Percentiles rank a stretch among this genome's conserved stretches.
phyloP scores from a whole-genome alignment of 2,888 invertebrate genomes.

The Gari tellinella region DNA sequence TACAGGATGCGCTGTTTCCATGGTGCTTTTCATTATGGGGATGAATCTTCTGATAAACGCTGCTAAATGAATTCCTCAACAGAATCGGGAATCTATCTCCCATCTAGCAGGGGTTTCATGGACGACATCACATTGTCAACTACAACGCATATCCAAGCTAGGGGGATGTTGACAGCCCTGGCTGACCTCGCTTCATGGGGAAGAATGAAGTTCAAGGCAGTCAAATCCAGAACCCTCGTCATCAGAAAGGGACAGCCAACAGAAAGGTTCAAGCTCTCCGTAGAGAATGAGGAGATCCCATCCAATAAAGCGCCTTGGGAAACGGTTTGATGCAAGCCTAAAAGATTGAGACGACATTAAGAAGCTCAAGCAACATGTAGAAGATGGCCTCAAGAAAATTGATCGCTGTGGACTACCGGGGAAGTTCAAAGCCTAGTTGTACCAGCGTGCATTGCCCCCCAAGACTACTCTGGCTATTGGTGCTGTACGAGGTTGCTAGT shows the following conservation, averaged over 20 bases:
- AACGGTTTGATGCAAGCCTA: slow-evolving; percentile 17
- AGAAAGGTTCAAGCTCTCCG: slow-evolving; percentile 6
- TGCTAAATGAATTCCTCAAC: no score
- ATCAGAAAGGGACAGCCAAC: slow-evolving; percentile 27
- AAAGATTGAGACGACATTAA: slow-evolving; percentile 2
- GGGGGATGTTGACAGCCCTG: slow-evolving; percentile 23
- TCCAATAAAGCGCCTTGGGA: slow-evolving; percentile 18
- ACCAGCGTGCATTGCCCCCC: slow-evolving; percentile 15
- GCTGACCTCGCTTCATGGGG: slow-evolving; percentile 21
- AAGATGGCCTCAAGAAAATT: no score
- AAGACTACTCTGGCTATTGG: slow-evolving; percentile 29
- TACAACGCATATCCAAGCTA: slow-evolving; percentile 20
- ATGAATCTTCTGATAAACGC: no score
- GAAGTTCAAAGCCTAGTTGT: slow-evolving; percentile 23
- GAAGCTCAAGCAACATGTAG: slow-evolving; percentile 3
- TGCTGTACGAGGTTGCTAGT: slow-evolving; percentile 24
- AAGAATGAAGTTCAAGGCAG: slow-evolving; percentile 30
- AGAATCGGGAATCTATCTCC: no score
- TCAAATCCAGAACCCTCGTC: slow-evolving; percentile 28
- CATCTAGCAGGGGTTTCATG: no score
- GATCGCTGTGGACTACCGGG: slow-evolving; percentile 11
- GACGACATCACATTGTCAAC: no score
- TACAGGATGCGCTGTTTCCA: no score
- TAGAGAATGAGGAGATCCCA: slow-evolving; percentile 21
- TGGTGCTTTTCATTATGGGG: no score